Evolutionary conservation across 2,797 vertebrate genomes (phyloP).

Genomic region (Paramormyrops hopkinsi): DNA sequence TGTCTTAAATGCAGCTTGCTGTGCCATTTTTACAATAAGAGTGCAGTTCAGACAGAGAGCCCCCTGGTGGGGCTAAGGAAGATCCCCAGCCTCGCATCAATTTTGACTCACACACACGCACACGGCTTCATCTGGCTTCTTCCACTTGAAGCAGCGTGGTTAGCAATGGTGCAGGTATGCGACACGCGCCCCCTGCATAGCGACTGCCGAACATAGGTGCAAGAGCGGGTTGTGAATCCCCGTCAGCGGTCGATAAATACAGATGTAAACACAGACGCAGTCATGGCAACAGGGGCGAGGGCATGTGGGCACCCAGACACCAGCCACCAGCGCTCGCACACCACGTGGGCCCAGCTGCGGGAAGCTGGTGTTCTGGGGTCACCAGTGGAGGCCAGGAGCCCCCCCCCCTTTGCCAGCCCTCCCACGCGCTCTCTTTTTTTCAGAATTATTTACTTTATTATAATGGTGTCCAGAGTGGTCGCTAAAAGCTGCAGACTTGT

Average conservation of each 20-base stretch:
- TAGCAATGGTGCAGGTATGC: not conserved
- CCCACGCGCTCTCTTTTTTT: conserved; percentile 28
- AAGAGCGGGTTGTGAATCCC: conserved; percentile 37
- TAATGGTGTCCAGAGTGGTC: conserved; percentile 37
- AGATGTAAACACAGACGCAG: conserved; percentile 37
- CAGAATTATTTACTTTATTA: conserved; percentile 23
- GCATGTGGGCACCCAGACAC: not conserved
- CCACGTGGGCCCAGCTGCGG: not conserved
- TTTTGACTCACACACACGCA: not conserved
- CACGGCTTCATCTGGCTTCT: not conserved
- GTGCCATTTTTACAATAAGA: not conserved
- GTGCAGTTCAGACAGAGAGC: not conserved
- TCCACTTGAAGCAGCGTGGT: not conserved
- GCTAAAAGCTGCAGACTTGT: conserved; percentile 53
- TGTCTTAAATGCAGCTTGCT: not conserved
- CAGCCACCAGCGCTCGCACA: not conserved
- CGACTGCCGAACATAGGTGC: not conserved
- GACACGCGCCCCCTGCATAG: not conserved
- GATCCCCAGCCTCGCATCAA: not conserved
- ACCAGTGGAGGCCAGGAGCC: conserved; percentile 24
- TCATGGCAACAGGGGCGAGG: conserved; percentile 57
- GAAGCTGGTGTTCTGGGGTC: conserved; percentile 33
- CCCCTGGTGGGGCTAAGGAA: not conserved
- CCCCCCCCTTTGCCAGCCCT: conserved; percentile 30
- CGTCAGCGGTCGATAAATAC: conserved; percentile 52